phyloP scores from a whole-genome alignment of 2,888 invertebrate species.

The Marronus borbonicus region DNA sequence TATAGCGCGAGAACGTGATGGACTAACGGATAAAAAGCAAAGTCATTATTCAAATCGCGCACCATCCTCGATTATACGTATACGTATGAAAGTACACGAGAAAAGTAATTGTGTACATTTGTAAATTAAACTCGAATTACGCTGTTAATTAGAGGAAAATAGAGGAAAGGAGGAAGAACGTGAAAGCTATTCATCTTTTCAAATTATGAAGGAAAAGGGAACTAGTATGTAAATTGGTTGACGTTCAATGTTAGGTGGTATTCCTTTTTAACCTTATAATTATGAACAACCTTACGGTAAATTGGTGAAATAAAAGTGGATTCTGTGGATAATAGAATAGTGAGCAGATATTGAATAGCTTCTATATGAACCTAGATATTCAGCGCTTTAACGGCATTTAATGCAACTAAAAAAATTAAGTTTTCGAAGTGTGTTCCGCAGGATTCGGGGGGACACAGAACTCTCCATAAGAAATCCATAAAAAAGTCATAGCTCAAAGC shows the following conservation, averaged over 20 bases:
- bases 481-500: too few species aligned
- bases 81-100: not conserved
- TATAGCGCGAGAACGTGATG: not conserved
- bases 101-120: constrained; percentile 31
- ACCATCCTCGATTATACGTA: constrained; percentile 12
- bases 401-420: too few species aligned
- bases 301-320: not conserved
- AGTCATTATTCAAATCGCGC: constrained; percentile 34
- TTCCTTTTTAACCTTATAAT: too few species aligned
- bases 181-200: constrained; percentile 1
- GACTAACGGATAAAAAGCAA: constrained; percentile 19
- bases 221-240: constrained; percentile 19
- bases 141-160: constrained; percentile 19
- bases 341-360: too few species aligned
- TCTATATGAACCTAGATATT: too few species aligned
- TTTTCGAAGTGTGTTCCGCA: too few species aligned
- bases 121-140: constrained; percentile 28
- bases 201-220: not conserved
- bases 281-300: not conserved
- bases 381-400: too few species aligned
- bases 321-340: too few species aligned
- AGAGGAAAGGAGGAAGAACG: not conserved
- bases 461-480: too few species aligned
- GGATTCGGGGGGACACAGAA: too few species aligned
- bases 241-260: too few species aligned